Percentiles rank a stretch among this genome's conserved stretches.
These are phyloP conservation scores for Limnephilus lunatus DNA, from an alignment of 2,888 invertebrate species.

Conservation along the genomic window DNA sequence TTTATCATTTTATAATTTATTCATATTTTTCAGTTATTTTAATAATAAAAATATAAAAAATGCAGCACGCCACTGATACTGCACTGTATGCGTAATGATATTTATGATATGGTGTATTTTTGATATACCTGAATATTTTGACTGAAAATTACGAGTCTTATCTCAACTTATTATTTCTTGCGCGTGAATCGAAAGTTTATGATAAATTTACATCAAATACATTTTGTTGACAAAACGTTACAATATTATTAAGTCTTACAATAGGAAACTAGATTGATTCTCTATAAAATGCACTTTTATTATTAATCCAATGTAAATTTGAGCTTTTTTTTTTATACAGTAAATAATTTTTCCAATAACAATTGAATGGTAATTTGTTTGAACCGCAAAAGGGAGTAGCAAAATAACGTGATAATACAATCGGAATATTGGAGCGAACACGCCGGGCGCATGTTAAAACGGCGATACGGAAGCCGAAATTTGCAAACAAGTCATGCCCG, in stretches of 20 bases:
- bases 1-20: too few relatives aligned
- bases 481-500: constrained; percentile 65
- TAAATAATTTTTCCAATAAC: neutral
- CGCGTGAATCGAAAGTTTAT: neutral
- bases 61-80: too few relatives aligned
- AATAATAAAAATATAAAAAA: too few relatives aligned
- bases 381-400: constrained; percentile 2
- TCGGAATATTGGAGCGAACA: constrained; percentile 48
- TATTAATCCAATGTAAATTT: neutral
- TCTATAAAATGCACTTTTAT: neutral
- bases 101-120: too few relatives aligned
- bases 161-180: neutral
- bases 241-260: neutral
- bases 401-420: constrained; percentile 1
- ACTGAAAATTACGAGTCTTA: neutral
- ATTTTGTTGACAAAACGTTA: neutral
- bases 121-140: too few relatives aligned
- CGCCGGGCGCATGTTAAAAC: constrained; percentile 57
- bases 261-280: neutral
- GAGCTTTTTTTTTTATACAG: neutral
- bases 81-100: too few relatives aligned
- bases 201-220: neutral
- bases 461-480: constrained; percentile 57
- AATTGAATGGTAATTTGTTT: neutral
- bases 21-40: too few relatives aligned